Base-by-base conservation (phyloP, 1,140 invertebrate genomes). In the Cyclina sinensis region DNA sequence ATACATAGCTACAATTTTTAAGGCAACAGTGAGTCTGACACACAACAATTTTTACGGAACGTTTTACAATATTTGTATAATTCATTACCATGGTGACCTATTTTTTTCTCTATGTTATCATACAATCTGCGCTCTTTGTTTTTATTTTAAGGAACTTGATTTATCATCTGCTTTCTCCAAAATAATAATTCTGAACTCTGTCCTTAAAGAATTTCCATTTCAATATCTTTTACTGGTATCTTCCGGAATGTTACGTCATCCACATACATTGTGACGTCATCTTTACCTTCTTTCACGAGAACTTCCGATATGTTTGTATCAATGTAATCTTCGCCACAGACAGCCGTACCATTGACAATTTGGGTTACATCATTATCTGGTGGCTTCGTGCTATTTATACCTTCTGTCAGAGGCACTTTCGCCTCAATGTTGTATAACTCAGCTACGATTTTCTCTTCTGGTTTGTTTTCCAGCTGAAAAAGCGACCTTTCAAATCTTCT, bases 101-200 rank as follows among this genome's bases (percentile, higher is more conserved):
- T 59, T 59, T 30, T 27, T 65, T 30, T 18, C 57, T 24, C 1
- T 43, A 30, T 16, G 3, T 16, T 54, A 79, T 57, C 9, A 79
- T 24, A 30, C n/a, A 79, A 21, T 79, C 76, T n/a, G 18, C 16
- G 46, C 76, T 79, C 1, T 30, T 35, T 32, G 48, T 16, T 59
- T 54, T 79, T 11, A 79, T 18, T 57, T 79, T 79, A 1, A 57
- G n/a, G 1, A 46, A 4, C 76, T 16, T 16, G 24, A n/a, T n/a
- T n/a, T 79, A 35, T 79, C 51, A 4, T 79, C 12, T 32, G 21
- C 27, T 39, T 54, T 79, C 9, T 79, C 76, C 48, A 79, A n/a
- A 1, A 35, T 30, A 32, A 79, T 79, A 24, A 74, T 74, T 74
- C 70, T 12, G 37, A 43, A 74, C 70, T 74, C 0, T 21, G 46